phyloP scores from a whole-genome alignment of 1,140 invertebrate species.

The Pantala flavescens region DNA sequence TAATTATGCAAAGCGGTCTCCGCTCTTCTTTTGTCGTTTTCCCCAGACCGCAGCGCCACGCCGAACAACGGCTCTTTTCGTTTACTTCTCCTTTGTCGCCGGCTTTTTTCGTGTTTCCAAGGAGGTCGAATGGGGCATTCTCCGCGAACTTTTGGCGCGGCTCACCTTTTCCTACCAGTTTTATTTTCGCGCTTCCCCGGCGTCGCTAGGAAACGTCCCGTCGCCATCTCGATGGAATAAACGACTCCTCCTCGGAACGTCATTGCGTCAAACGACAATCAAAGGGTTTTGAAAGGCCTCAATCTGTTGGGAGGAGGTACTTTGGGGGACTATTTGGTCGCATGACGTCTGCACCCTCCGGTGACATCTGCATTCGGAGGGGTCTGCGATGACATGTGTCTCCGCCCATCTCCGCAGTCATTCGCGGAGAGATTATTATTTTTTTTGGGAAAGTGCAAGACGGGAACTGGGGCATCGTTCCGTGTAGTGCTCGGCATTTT shows the following conservation, averaged over 20 bases:
- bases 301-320: background rate
- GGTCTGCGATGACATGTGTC: background rate
- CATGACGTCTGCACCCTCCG: background rate
- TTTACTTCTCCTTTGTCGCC: too few relatives aligned
- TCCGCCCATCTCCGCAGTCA: background rate
- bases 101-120: too few relatives aligned
- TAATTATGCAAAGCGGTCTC: too few relatives aligned
- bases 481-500: background rate
- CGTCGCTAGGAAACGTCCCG: too few relatives aligned
- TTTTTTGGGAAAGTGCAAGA: background rate
- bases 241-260: background rate
- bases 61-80: too few relatives aligned
- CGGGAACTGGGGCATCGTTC: background rate
- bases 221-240: background rate
- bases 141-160: too few relatives aligned
- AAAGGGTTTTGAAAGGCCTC: background rate
- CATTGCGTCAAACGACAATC: background rate
- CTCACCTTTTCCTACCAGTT: too few relatives aligned
- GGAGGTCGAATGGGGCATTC: too few relatives aligned
- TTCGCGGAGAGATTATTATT: background rate
- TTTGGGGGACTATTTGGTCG: too few relatives aligned
- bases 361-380: constrained; percentile 7
- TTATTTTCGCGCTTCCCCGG: too few relatives aligned
- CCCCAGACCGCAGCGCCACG: too few relatives aligned
- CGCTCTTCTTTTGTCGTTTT: too few relatives aligned